Base-by-base conservation (phyloP, 1,140 invertebrate genomes). In the Philotrypesis tridentata region DNA sequence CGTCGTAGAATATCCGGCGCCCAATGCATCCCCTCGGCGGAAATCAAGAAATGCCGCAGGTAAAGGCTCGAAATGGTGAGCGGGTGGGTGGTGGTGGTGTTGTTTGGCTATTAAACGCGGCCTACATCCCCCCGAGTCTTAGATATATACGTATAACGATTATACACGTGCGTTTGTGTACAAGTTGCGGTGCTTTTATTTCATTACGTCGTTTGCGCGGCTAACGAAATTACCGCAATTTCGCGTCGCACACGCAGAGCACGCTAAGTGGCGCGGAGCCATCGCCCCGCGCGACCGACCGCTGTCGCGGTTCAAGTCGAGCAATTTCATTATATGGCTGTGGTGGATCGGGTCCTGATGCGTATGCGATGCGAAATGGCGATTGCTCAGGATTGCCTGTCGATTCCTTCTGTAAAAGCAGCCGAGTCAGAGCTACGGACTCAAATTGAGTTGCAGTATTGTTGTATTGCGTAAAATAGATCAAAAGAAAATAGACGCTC, bases 141-240 rank as follows among this genome's bases (percentile, higher is more conserved):
- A 80, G 76, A 43, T 79, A 82, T 80, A 79, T 79, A 84, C n/a
- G n/a, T n/a, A n/a, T n/a, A n/a, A 37, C 33, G 33, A 37, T 37
- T 85, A 73, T 68, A 61, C 74, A 77, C 31, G 68, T 75, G 40
- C 72, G 21, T 5, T n/a, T 33, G 9, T 31, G 5, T 2, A 48
- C 25, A 21, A 25, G 21, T 27, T 7, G 2, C 33, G 14, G 7
- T 3, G 82, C 84, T 86, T 88, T 88, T 87, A 88, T 87, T 88
- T 87, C 80, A 87, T 88, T 88, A 88, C 83, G 79, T 86, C 85
- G 87, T 85, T 87, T 86, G 78, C 82, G 78, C 80, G 68, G 83
- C 83, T 85, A 87, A 86, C 86, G 82, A 80, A 88, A 88, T 87
- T 88, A 87, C 86, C 82, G 75, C 86, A 85, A 88, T 88, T 87